phyloP scores from a whole-genome alignment of 2,797 vertebrate genomes.

The Lindbergichthys nudifrons region DNA sequence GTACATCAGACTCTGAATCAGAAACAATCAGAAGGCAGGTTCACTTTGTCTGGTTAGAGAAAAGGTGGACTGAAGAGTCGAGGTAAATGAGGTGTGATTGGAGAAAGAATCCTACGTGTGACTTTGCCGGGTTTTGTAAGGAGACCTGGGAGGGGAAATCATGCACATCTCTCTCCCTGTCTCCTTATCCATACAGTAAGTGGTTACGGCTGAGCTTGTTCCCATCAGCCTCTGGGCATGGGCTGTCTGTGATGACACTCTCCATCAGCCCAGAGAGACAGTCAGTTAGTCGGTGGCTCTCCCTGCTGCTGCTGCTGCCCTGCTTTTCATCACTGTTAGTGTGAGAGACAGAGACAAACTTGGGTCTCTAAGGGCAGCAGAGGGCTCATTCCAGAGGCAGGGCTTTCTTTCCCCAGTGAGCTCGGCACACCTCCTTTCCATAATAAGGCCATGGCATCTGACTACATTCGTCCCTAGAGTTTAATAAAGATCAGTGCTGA shows the following conservation, averaged over 20 bases:
- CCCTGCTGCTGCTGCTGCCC: conserved; percentile 44
- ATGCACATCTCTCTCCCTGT: conserved; percentile 65
- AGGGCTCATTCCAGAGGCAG: conserved; percentile 66
- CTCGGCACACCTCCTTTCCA: conserved; percentile 67
- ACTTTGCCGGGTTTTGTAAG: conserved; percentile 49
- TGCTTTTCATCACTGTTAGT: conserved; percentile 73
- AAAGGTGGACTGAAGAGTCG: conserved; percentile 40
- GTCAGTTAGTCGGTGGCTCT: conserved; percentile 51
- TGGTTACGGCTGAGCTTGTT: conserved; percentile 76
- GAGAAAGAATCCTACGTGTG: conserved; percentile 47
- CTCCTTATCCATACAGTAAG: conserved; percentile 65
- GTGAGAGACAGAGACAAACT: conserved; percentile 69
- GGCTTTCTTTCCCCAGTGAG: conserved; percentile 39
- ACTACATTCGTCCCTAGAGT: conserved; percentile 85
- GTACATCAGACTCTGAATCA: conserved; percentile 38
- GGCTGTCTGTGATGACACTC: conserved; percentile 76
- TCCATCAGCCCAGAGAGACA: conserved; percentile 71
- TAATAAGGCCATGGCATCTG: conserved; percentile 83
- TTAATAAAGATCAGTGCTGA: conserved; percentile 85
- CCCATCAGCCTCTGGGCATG: conserved; percentile 74
- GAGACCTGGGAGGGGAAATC: conserved; percentile 63
- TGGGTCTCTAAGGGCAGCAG: conserved; percentile 58
- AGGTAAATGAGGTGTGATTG: conserved; percentile 72
- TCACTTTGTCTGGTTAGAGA: conserved; percentile 56
- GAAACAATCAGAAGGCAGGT: conserved; percentile 49